Evolutionary conservation across 1,140 invertebrate genomes (phyloP).

Genomic region (Drosophila murphyi): DNA sequence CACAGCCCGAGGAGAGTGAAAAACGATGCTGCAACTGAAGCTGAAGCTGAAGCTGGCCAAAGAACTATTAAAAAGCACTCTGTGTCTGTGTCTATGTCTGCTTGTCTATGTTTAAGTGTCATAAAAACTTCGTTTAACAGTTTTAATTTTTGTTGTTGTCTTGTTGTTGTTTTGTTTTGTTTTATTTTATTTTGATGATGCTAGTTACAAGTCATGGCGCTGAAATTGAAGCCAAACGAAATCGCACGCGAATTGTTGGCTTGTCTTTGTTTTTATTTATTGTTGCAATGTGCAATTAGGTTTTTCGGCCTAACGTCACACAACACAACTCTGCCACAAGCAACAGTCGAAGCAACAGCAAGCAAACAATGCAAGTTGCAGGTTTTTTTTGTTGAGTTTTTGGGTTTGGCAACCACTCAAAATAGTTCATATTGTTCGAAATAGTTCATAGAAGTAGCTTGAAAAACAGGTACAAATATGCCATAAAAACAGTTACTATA

Average conservation of each 20-base stretch:
- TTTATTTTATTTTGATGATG: no score
- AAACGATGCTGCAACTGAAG: constrained; percentile 1
- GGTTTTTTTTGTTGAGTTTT: not conserved
- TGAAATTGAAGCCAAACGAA: constrained; percentile 14
- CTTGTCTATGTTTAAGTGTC: constrained; percentile 1
- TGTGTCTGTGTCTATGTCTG: not conserved
- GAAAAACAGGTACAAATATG: no score
- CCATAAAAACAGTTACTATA: not conserved
- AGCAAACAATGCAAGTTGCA: constrained; percentile 39
- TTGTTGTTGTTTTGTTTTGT: constrained; percentile 10
- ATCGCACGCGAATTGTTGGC: constrained; percentile 34
- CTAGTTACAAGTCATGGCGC: constrained; percentile 35
- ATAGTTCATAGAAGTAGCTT: no score
- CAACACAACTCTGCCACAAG: constrained; percentile 3
- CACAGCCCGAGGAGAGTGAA: not conserved
- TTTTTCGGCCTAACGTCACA: constrained; percentile 20
- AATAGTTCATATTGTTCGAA: no score
- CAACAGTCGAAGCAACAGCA: constrained; percentile 2
- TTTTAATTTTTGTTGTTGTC: constrained; percentile 13
- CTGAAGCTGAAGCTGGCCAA: constrained; percentile 16
- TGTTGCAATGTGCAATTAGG: constrained; percentile 44
- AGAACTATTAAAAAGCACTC: constrained; percentile 17
- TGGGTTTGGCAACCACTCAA: constrained; percentile 11
- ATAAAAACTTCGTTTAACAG: constrained; percentile 17
- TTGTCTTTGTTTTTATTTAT: constrained; percentile 8